Conservation (phyloP, 2,888 invertebrate species). For the Ditylenchus weischeri region DNA sequence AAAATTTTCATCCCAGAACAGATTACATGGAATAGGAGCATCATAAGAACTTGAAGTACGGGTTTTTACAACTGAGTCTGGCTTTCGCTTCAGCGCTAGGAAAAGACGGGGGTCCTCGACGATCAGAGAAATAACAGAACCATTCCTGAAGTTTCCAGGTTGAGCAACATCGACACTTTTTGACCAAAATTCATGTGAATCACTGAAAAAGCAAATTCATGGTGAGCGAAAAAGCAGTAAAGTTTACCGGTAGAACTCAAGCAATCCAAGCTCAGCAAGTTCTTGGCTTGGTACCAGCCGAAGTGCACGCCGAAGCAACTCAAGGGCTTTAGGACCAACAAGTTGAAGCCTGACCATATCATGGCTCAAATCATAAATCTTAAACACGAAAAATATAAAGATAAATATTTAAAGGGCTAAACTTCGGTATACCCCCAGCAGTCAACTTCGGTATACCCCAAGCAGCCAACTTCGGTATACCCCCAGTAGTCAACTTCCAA, state of each 20-base stretch:
- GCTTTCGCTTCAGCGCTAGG: constrained; percentile 12
- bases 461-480: too few relatives aligned
- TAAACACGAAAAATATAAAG: not conserved
- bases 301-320: constrained; percentile 20
- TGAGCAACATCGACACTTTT: not conserved
- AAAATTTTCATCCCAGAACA: constrained; percentile 19
- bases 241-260: constrained; percentile 6
- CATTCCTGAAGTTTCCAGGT: constrained; percentile 32
- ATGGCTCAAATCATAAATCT: constrained; percentile 40
- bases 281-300: constrained; percentile 18
- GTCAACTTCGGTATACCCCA: too few relatives aligned
- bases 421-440: too few relatives aligned
- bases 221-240: constrained; percentile 14
- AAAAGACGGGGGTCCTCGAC: constrained; percentile 45
- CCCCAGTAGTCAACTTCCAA: too few relatives aligned
- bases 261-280: constrained; percentile 11
- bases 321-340: constrained; percentile 34
- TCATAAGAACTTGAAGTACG: not conserved
- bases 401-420: too few relatives aligned
- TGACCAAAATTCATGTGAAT: constrained; percentile 18
- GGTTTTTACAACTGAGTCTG: not conserved
- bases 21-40: constrained; percentile 1
- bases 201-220: constrained; percentile 13
- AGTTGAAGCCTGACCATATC: constrained; percentile 38
- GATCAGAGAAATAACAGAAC: constrained; percentile 37